A percentile compares a stretch with the other conserved stretches of the same genome.
phyloP scores from a whole-genome alignment of 2,888 invertebrate genomes.

The Ceraclea dissimilis region DNA sequence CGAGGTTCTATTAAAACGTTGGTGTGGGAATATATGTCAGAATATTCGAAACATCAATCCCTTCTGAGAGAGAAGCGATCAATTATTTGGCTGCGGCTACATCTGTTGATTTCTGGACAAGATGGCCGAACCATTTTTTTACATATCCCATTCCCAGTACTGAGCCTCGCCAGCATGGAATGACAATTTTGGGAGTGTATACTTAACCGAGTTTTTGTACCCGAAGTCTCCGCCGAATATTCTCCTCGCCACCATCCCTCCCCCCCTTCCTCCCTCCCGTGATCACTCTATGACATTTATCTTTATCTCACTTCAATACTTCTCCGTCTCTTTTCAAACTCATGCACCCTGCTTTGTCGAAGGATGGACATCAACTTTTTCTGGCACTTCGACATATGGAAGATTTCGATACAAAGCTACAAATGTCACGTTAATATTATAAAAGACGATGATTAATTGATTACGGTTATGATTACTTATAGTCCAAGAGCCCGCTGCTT shows the following conservation, averaged over 20 bases:
- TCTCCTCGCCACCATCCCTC: conserved; percentile 8
- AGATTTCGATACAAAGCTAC: neutral
- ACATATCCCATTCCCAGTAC: conserved; percentile 26
- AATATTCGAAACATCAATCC: neutral
- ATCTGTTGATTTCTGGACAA: conserved; percentile 23
- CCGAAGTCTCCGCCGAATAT: conserved; percentile 18
- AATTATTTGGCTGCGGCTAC: conserved; percentile 18
- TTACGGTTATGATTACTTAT: too few relatives aligned
- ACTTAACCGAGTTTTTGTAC: conserved; percentile 24
- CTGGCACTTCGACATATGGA: conserved; percentile 20
- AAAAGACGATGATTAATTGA: too few relatives aligned
- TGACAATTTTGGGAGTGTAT: conserved; percentile 25
- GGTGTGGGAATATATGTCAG: neutral
- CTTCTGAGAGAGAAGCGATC: neutral
- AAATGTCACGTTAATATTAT: neutral
- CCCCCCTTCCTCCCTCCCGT: neutral
- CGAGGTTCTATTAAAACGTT: too few relatives aligned
- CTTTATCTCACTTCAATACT: neutral
- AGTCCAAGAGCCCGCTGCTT: too few relatives aligned
- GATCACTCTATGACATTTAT: neutral
- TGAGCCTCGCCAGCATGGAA: conserved; percentile 23
- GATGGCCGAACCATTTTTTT: conserved; percentile 25
- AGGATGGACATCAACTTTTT: conserved; percentile 22
- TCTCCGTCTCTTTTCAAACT: conserved; percentile 8
- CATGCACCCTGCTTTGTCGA: conserved; percentile 10